These are phyloP conservation scores for Meriones unguiculatus DNA, from an alignment of 2,113 vertebrate genomes.

Conservation along the genomic window DNA sequence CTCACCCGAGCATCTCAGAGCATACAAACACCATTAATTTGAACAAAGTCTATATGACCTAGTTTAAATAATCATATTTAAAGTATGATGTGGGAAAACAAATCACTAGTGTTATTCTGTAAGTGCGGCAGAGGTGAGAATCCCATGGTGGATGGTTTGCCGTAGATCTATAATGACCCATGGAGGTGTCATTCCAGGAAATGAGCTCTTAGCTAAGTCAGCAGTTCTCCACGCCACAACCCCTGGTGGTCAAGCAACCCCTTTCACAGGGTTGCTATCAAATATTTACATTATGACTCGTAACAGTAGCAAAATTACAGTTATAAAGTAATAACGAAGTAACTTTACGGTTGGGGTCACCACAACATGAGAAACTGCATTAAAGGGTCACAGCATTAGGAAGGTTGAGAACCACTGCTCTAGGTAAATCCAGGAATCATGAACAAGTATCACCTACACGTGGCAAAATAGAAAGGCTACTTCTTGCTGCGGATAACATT, in stretches of 20 bases:
- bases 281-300: neutral
- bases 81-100: constrained; percentile 34
- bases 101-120: neutral
- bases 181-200: constrained; percentile 18
- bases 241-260: neutral
- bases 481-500: constrained; percentile 35
- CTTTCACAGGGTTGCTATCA: neutral
- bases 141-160: neutral
- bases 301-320: neutral
- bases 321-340: neutral
- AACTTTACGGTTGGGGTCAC: neutral
- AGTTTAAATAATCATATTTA: constrained; percentile 48
- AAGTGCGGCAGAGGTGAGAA: constrained; percentile 29
- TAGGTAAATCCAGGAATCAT: constrained; percentile 35
- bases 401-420: neutral
- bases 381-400: neutral
- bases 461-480: constrained; percentile 28
- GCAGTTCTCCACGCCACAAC: neutral
- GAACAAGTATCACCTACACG: constrained; percentile 19
- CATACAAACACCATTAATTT: constrained; percentile 29
- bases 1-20: neutral
- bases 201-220: constrained; percentile 6
- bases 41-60: neutral
- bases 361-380: neutral
- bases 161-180: constrained; percentile 23